Evolutionary conservation across 2,113 vertebrate genomes (phyloP), one percentile per base, ranked within the genome.

Genomic region (Prietella phreatophila): DNA sequence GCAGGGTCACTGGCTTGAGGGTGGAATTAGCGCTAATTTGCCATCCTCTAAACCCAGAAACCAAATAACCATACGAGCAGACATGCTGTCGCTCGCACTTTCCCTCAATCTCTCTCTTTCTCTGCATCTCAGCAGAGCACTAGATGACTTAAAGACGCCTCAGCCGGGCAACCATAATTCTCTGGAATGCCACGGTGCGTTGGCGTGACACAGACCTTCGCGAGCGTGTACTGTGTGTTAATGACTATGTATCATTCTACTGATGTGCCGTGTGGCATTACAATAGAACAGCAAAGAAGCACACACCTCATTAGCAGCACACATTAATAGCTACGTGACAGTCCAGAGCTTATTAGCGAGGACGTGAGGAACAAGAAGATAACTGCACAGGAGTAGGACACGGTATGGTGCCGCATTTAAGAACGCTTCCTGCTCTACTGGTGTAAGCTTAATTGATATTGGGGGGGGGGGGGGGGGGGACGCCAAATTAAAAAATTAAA

Each of bases 1-100:
- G 81, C 25, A 63, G 82, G 85, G 71, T 87, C 78, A 90, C 47
- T 89, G 56, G 87, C 87, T 88, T 83, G 82, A 89, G 89, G 90
- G 81, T 83, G 30, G 27, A 85, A 89, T 79, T 83, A 83, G 58
- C 3, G 30, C 78, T 83, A 69, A 80, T 88, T 67, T n/a, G 69
- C 82, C 53, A 56, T 22, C 9, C 36, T 42, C 61, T 67, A 10
- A 53, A 65, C 15, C 50, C 10, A 85, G 36, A 89, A 19, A 58
- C 53, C 79, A 81, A 81, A 58, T 33, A 82, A 82, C 80, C 13
- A 60, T 36, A 89, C 19, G 27, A 58, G 36, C 56, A 76, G 30
- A 89, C 60, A 61, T 80, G 87, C 47, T 69, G 50, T 56, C 47
- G 53, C 83, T n/a, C 30, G 84, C 60, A 69, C 67, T 83, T 63